These are phyloP conservation scores for Trimorus sp. DNA, from an alignment of 2,888 invertebrate species.

Conservation along the genomic window DNA sequence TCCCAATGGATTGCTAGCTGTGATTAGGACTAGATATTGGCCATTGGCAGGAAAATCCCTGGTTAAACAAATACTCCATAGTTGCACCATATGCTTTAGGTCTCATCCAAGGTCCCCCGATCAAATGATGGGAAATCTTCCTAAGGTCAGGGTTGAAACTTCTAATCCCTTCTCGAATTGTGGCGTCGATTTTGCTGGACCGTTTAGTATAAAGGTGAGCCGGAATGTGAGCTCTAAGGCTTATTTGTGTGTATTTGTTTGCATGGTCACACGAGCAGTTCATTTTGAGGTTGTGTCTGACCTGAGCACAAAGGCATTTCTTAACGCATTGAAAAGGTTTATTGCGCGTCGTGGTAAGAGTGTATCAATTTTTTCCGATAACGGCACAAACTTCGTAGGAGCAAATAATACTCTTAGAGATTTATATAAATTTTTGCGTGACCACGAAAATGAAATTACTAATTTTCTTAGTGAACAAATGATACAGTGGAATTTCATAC, in stretches of 20 bases:
- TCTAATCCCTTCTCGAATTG: no score
- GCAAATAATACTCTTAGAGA: background rate
- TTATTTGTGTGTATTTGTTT: conserved; percentile 13
- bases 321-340: conserved; percentile 13
- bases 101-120: background rate
- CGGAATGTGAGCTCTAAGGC: conserved; percentile 10
- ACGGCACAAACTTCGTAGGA: conserved; percentile 23
- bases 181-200: no score
- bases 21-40: conserved; percentile 24
- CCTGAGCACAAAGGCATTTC: conserved; percentile 12
- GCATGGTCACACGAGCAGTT: conserved; percentile 12
- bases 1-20: background rate
- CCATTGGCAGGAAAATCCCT: conserved; percentile 2
- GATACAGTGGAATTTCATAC: conserved; percentile 49
- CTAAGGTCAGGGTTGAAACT: conserved; percentile 3
- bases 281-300: conserved; percentile 22
- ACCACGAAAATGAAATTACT: background rate
- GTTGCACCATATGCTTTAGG: conserved; percentile 27
- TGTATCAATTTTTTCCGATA: conserved; percentile 8
- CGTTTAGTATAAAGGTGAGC: background rate
- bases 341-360: conserved; percentile 17
- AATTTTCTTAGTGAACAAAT: background rate
- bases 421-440: background rate
- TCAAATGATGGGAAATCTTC: conserved; percentile 3
- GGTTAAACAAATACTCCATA: background rate